Conservation (phyloP, 2,113 vertebrate genomes). For the Halcyon malimbica region DNA sequence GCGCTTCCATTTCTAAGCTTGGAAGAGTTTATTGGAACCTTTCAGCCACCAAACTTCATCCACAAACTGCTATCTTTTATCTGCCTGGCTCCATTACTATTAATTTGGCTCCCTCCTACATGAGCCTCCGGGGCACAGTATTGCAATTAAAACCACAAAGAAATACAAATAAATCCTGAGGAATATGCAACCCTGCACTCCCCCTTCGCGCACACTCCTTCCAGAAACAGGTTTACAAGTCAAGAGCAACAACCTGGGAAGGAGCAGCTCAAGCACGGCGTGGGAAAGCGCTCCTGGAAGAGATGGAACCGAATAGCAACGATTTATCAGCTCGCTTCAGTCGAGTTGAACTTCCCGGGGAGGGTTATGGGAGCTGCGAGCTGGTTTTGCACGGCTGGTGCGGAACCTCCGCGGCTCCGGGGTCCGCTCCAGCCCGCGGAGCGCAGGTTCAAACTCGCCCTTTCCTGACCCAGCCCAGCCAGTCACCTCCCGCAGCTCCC, state of each 20-base stretch:
- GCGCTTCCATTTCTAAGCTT: not conserved
- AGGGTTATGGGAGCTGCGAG: not conserved
- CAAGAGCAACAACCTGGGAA: not conserved
- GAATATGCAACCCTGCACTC: not conserved
- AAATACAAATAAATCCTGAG: constrained; percentile 4
- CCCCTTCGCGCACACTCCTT: not conserved
- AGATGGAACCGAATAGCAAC: fast-evolving
- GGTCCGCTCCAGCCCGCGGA: not conserved
- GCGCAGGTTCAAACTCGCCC: not conserved
- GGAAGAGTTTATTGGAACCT: not conserved
- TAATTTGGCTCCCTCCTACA: constrained; percentile 35
- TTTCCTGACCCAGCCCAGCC: not conserved
- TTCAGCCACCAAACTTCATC: not conserved
- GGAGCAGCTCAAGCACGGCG: not conserved
- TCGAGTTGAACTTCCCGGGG: fast-evolving
- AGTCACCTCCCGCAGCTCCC: not conserved
- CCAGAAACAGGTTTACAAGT: not conserved
- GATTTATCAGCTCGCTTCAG: fast-evolving
- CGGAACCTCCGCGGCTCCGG: not conserved
- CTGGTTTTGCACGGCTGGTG: not conserved
- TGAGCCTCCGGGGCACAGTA: constrained; percentile 3
- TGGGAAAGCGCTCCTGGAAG: not conserved
- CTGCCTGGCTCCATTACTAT: not conserved
- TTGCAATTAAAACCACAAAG: constrained; percentile 32
- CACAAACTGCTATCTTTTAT: not conserved